phyloP scores from a whole-genome alignment of 2,888 invertebrate species.

The Antitype chi region DNA sequence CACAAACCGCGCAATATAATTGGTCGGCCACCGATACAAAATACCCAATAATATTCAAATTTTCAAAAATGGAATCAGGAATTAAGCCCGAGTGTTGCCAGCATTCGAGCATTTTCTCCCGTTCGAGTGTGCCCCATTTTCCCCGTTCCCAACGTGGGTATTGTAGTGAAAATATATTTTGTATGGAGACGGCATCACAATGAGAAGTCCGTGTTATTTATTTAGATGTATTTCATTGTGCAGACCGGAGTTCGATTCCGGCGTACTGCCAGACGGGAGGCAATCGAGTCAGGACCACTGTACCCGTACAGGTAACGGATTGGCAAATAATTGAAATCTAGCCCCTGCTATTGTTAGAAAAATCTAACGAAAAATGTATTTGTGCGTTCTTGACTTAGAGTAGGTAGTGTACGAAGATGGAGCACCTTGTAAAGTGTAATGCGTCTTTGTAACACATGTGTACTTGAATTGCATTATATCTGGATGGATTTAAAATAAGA shows the following conservation, averaged over 20 bases:
- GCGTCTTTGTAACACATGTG: neutral
- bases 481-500: neutral
- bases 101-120: slow-evolving; percentile 79
- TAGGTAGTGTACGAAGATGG: slow-evolving; percentile 56
- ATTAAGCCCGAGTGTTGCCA: slow-evolving; percentile 80
- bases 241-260: slow-evolving; percentile 80
- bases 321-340: slow-evolving; percentile 86
- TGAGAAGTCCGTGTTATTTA: slow-evolving; percentile 87
- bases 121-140: slow-evolving; percentile 82
- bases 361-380: slow-evolving; percentile 74
- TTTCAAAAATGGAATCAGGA: slow-evolving; percentile 76
- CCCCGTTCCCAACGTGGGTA: slow-evolving; percentile 77
- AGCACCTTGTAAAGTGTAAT: slow-evolving; percentile 32
- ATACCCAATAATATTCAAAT: slow-evolving; percentile 73
- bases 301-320: slow-evolving; percentile 79
- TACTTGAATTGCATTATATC: neutral
- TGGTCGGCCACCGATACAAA: slow-evolving; percentile 57
- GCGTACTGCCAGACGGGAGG: slow-evolving; percentile 79
- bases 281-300: slow-evolving; percentile 79
- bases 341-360: slow-evolving; percentile 74
- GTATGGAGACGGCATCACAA: slow-evolving; percentile 84
- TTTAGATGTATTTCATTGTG: slow-evolving; percentile 87
- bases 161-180: slow-evolving; percentile 87
- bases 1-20: slow-evolving; percentile 54
- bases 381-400: slow-evolving; percentile 56